phyloP scores from a whole-genome alignment of 2,888 invertebrate species.

The Drosophila borealis region DNA sequence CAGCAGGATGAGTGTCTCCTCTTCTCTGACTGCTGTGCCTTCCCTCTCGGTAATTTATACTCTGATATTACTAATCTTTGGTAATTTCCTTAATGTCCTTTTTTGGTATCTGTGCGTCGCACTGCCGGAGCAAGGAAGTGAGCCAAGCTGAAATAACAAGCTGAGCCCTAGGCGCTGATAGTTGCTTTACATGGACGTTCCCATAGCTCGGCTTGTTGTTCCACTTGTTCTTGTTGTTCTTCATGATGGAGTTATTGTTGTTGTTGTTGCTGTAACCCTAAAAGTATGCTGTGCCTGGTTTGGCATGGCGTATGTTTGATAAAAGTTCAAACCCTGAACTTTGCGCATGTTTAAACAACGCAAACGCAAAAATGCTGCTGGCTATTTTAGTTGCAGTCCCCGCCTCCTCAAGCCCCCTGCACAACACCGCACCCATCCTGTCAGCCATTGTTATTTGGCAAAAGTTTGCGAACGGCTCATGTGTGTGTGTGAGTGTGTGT shows the following conservation, averaged over 20 bases:
- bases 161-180: slow-evolving; percentile 74
- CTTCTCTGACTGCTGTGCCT: background rate
- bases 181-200: slow-evolving; percentile 68
- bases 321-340: slow-evolving; percentile 82
- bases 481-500: slow-evolving; percentile 36
- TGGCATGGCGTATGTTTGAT: slow-evolving; percentile 78
- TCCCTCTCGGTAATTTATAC: slow-evolving; percentile 63
- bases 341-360: slow-evolving; percentile 82
- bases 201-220: slow-evolving; percentile 49
- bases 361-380: slow-evolving; percentile 81
- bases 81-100: slow-evolving; percentile 81
- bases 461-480: slow-evolving; percentile 67
- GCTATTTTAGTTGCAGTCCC: slow-evolving; percentile 80
- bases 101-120: slow-evolving; percentile 50
- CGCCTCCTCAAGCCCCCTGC: slow-evolving; percentile 6
- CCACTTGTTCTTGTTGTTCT: slow-evolving; percentile 51
- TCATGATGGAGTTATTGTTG: slow-evolving; percentile 27
- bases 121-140: slow-evolving; percentile 64
- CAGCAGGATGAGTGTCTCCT: background rate
- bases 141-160: slow-evolving; percentile 62
- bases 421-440: background rate
- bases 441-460: slow-evolving; percentile 65
- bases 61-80: slow-evolving; percentile 63
- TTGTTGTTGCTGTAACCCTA: slow-evolving; percentile 55
- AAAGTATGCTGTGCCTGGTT: slow-evolving; percentile 63